Evolutionary conservation across 2,888 invertebrate species (phyloP).

Genomic region (Electrophaes corylata): DNA sequence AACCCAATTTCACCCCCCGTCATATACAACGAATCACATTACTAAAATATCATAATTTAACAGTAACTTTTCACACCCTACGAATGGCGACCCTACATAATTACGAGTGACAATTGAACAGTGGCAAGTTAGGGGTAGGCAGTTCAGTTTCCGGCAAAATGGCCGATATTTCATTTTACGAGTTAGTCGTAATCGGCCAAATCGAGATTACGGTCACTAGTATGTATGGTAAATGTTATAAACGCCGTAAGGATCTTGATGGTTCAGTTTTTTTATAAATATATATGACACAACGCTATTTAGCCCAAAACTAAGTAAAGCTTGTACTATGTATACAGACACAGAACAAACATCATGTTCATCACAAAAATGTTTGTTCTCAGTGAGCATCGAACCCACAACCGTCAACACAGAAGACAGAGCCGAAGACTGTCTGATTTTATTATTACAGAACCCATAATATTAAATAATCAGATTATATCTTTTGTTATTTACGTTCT

Average conservation of each 20-base stretch:
- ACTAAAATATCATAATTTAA: constrained; percentile 61
- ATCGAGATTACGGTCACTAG: constrained; percentile 29
- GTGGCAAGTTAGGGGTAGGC: constrained; percentile 45
- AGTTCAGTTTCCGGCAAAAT: constrained; percentile 45
- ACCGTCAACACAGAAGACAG: too few species aligned
- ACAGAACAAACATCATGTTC: too few species aligned
- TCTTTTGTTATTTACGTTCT: constrained; percentile 23
- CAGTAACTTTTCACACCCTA: constrained; percentile 57
- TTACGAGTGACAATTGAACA: constrained; percentile 56
- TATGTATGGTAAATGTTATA: constrained; percentile 10
- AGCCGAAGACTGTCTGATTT: too few species aligned
- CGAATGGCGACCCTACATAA: constrained; percentile 57
- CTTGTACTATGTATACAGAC: too few species aligned
- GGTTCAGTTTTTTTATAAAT: too few species aligned
- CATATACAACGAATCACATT: constrained; percentile 53
- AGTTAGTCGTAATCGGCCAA: constrained; percentile 24
- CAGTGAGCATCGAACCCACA: too few species aligned
- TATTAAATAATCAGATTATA: constrained; percentile 31
- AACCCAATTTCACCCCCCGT: constrained; percentile 27
- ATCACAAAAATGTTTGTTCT: too few species aligned
- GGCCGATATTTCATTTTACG: constrained; percentile 36
- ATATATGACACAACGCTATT: too few species aligned
- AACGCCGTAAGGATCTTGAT: not conserved
- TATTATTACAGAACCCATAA: constrained; percentile 1
- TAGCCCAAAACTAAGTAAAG: too few species aligned